Percentiles rank a stretch among this genome's conserved stretches.
These are phyloP conservation scores for Oryzias woworae DNA, from an alignment of 2,113 vertebrate species.

Conservation along the genomic window DNA sequence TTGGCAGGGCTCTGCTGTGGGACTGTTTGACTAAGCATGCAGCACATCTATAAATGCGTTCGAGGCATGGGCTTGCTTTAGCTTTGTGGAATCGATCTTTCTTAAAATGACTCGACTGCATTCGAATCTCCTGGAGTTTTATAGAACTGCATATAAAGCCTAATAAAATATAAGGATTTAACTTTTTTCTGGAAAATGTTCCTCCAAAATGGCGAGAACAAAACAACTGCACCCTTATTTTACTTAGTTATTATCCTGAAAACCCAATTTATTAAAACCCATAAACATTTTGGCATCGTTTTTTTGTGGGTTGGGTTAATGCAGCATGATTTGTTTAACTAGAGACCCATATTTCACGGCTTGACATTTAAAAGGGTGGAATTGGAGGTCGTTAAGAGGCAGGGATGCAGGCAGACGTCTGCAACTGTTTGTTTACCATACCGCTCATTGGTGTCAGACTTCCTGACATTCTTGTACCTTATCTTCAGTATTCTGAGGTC, in stretches of 20 bases:
- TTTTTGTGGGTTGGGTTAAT: conserved; percentile 25
- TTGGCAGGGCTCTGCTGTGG: conserved; percentile 49
- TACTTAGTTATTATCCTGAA: background rate
- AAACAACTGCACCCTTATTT: background rate
- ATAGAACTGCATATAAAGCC: conserved; percentile 8
- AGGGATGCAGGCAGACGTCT: conserved; percentile 72
- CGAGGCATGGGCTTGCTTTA: conserved; percentile 9
- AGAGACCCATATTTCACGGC: conserved; percentile 61
- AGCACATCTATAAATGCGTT: conserved; percentile 33
- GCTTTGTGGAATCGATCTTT: conserved; percentile 39
- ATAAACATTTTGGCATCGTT: background rate
- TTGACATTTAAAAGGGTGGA: conserved; percentile 71
- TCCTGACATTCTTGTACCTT: conserved; percentile 80
- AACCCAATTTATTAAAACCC: background rate
- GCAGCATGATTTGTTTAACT: conserved; percentile 45
- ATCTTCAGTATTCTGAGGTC: conserved; percentile 68
- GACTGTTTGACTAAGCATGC: conserved; percentile 42
- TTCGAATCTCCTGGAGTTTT: conserved; percentile 13
- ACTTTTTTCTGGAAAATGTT: background rate
- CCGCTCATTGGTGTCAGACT: conserved; percentile 73
- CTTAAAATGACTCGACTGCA: conserved; percentile 26
- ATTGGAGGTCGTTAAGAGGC: conserved; percentile 69
- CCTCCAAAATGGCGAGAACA: background rate
- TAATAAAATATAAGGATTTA: conserved; percentile 1
- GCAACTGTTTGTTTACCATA: conserved; percentile 79